Evolutionary conservation across 2,113 vertebrate genomes (phyloP).

Genomic region (Catharus bicknelli): DNA sequence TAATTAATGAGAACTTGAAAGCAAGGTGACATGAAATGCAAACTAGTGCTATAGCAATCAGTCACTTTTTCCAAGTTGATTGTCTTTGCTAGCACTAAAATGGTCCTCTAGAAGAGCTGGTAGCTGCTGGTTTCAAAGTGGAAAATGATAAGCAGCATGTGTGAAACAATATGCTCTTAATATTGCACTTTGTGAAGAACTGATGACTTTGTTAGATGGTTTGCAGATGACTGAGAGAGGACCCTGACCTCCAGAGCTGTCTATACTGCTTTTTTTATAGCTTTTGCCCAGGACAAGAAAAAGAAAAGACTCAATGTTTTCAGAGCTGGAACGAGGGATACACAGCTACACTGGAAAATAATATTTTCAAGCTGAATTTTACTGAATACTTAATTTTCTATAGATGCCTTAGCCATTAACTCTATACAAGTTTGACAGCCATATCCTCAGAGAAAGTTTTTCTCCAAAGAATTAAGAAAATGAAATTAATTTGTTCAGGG

Average conservation of each 20-base stretch:
- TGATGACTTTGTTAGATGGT: background rate
- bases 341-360: background rate
- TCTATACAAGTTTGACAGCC: background rate
- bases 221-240: background rate
- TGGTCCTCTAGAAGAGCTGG: background rate
- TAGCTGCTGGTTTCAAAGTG: constrained; percentile 15
- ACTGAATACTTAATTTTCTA: background rate
- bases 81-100: constrained; percentile 41
- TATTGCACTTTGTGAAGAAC: background rate
- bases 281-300: background rate
- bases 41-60: constrained; percentile 40
- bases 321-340: background rate
- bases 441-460: background rate
- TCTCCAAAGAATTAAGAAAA: background rate
- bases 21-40: constrained; percentile 67
- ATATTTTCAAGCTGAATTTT: background rate
- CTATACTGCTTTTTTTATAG: background rate
- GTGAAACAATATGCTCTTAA: constrained; percentile 17
- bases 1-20: constrained; percentile 65
- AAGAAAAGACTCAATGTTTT: background rate
- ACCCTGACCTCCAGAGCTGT: background rate
- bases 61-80: constrained; percentile 55
- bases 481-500: background rate
- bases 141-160: constrained; percentile 18
- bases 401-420: background rate